These are phyloP conservation scores for Caenorhabditis inopinata DNA, from an alignment of 1,140 invertebrate genomes.

Conservation along the genomic window DNA sequence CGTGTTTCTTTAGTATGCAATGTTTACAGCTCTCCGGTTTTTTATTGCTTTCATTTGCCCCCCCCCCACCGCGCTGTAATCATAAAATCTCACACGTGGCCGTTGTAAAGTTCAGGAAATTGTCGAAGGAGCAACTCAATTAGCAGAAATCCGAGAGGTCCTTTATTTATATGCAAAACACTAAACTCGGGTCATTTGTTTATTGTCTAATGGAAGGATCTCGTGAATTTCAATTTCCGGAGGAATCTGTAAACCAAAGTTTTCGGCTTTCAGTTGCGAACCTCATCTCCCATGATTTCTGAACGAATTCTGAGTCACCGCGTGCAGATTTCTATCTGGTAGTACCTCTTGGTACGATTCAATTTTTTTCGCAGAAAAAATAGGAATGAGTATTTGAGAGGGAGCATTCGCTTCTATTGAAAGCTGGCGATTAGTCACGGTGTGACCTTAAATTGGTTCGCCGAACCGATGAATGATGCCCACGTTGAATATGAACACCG, in stretches of 20 bases:
- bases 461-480: neutral
- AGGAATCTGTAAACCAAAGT: too few species aligned
- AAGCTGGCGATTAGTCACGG: conserved; percentile 12
- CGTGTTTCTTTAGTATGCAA: neutral
- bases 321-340: neutral
- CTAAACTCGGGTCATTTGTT: conserved; percentile 26
- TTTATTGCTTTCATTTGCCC: neutral
- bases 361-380: neutral
- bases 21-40: neutral
- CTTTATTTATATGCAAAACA: conserved; percentile 32
- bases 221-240: neutral
- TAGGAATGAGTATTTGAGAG: neutral
- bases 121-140: too few species aligned
- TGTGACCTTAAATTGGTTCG: conserved; percentile 7
- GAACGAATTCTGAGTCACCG: too few species aligned
- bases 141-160: neutral
- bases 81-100: conserved; percentile 9
- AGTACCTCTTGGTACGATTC: neutral
- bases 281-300: neutral
- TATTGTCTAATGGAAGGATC: neutral
- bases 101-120: neutral
- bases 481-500: neutral
- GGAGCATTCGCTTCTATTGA: conserved; percentile 5
- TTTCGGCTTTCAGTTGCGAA: neutral
- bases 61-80: neutral